These are phyloP conservation scores for Drosophila mettleri DNA, from an alignment of 2,888 invertebrate species.

Conservation along the genomic window DNA sequence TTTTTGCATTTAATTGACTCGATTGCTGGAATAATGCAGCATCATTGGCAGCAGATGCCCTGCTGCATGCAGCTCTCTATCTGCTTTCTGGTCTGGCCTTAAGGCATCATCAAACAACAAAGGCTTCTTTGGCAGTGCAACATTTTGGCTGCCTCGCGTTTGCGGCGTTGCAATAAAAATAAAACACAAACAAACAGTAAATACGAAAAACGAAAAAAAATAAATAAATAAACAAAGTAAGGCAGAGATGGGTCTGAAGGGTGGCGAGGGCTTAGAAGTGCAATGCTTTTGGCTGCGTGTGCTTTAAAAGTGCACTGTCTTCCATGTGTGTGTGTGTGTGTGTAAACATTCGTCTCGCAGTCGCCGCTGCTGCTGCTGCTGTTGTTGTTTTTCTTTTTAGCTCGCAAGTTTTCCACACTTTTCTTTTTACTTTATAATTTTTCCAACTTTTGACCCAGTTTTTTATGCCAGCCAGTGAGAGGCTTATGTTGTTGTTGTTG, in stretches of 20 bases:
- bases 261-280: conserved; percentile 3
- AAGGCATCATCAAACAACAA: conserved; percentile 4
- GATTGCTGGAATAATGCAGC: conserved; percentile 31
- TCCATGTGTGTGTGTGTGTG: conserved; percentile 20
- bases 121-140: conserved; percentile 24
- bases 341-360: conserved; percentile 60
- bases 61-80: background rate
- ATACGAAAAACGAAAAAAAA: conserved; percentile 63
- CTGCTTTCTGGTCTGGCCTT: conserved; percentile 5
- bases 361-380: conserved; percentile 26
- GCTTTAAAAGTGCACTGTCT: conserved; percentile 32
- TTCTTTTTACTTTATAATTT: conserved; percentile 75
- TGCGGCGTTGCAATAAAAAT: conserved; percentile 66
- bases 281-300: conserved; percentile 34
- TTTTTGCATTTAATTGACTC: conserved; percentile 26
- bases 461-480: conserved; percentile 40
- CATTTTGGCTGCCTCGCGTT: conserved; percentile 49
- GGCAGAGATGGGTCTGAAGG: background rate
- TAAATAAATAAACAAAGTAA: conserved; percentile 49
- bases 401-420: conserved; percentile 70
- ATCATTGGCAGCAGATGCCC: conserved; percentile 24
- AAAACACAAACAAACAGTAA: conserved; percentile 74
- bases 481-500: conserved; percentile 27
- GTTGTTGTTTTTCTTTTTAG: conserved; percentile 40
- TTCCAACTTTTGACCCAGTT: conserved; percentile 80